phyloP scores from a whole-genome alignment of 2,888 invertebrate species.

The Aphodius granarius region DNA sequence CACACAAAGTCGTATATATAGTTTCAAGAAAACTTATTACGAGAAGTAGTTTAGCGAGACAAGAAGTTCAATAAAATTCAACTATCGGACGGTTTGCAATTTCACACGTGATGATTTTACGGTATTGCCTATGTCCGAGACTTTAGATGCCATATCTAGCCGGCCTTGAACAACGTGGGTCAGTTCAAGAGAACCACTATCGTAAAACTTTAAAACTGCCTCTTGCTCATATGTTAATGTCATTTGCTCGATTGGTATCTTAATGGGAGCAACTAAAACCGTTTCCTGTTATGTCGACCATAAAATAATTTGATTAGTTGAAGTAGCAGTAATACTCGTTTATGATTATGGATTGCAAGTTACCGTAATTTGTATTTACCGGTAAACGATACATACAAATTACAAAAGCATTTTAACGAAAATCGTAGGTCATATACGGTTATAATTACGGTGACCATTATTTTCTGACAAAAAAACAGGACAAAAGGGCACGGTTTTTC shows the following conservation, averaged over 20 bases:
- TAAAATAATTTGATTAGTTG: background rate
- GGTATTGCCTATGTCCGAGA: slow-evolving; percentile 19
- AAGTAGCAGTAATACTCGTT: background rate
- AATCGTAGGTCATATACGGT: too few species aligned
- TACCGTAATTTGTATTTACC: too few species aligned
- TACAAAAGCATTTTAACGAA: too few species aligned
- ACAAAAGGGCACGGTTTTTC: too few species aligned
- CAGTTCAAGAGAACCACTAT: background rate
- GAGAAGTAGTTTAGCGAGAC: background rate
- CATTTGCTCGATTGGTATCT: background rate
- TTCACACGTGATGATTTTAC: slow-evolving; percentile 22
- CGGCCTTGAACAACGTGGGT: background rate
- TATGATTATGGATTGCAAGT: too few species aligned
- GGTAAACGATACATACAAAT: too few species aligned
- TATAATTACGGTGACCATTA: too few species aligned
- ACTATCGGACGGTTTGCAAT: slow-evolving; percentile 4
- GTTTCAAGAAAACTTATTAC: background rate
- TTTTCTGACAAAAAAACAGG: too few species aligned
- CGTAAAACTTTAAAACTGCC: background rate
- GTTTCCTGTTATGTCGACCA: background rate
- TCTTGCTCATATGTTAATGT: background rate
- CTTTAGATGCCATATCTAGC: background rate
- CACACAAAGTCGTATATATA: background rate
- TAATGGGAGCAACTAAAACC: background rate
- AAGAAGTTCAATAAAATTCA: slow-evolving; percentile 11